Evolutionary conservation across 64 coral and sea anemone species (phyloP).

Genomic region (Montipora foliosa): DNA sequence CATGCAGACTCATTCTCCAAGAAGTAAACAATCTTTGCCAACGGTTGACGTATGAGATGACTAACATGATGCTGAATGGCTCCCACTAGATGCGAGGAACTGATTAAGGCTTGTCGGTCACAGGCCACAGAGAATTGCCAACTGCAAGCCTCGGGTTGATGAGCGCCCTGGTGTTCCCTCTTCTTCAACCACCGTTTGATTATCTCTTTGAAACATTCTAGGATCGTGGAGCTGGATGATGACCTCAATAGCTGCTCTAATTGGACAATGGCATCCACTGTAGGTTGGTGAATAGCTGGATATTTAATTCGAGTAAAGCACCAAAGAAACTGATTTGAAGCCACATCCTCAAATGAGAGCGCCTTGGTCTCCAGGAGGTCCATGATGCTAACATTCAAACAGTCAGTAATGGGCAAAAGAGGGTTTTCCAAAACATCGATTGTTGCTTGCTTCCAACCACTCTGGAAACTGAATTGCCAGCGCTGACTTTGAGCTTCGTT

Average conservation of each 20-base stretch:
- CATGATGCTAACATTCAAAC: slow-evolving; percentile 49
- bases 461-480: slow-evolving; percentile 87
- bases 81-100: slow-evolving; percentile 77
- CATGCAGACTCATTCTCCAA: slow-evolving; percentile 81
- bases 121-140: slow-evolving; percentile 90
- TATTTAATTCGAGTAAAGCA: slow-evolving; percentile 88
- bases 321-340: slow-evolving; percentile 76
- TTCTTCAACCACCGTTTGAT: slow-evolving; percentile 55
- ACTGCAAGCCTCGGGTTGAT: neutral
- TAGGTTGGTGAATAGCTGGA: slow-evolving; percentile 27
- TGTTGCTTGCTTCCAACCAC: slow-evolving; percentile 89
- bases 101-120: slow-evolving; percentile 80
- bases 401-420: slow-evolving; percentile 47
- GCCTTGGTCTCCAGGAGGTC: slow-evolving; percentile 58
- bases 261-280: slow-evolving; percentile 25
- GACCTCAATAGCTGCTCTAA: slow-evolving; percentile 49
- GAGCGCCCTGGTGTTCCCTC: neutral
- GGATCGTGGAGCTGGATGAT: neutral
- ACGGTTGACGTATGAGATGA: slow-evolving; percentile 72
- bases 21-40: slow-evolving; percentile 86
- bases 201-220: slow-evolving; percentile 62
- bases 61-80: slow-evolving; percentile 80
- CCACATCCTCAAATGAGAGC: slow-evolving; percentile 72
- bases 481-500: slow-evolving; percentile 14
- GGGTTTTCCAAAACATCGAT: slow-evolving; percentile 84